phyloP scores from a whole-genome alignment of 2,113 vertebrate species.

The Zosterops pallidus region DNA sequence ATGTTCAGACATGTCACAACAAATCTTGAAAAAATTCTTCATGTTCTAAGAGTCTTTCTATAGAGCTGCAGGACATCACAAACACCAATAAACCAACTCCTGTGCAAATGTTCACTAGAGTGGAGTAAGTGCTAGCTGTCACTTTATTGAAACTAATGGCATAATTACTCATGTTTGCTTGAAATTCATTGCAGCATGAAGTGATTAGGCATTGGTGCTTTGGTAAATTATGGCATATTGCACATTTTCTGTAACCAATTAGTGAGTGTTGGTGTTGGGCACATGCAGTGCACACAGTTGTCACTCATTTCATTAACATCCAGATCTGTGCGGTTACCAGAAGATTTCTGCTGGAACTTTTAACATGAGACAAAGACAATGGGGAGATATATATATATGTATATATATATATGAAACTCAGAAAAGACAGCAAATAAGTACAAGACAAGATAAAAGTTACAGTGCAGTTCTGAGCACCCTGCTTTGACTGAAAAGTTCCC shows the following conservation, averaged over 20 bases:
- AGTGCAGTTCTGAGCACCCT: not conserved
- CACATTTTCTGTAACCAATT: conserved; percentile 21
- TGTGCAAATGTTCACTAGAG: not conserved
- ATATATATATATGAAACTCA: not conserved
- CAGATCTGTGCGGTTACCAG: not conserved
- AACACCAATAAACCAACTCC: not conserved
- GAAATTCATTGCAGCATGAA: conserved; percentile 34
- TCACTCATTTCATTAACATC: conserved; percentile 23
- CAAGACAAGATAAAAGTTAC: not conserved
- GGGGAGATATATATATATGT: not conserved
- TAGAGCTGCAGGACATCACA: not conserved
- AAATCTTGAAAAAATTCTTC: not conserved
- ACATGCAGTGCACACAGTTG: not conserved
- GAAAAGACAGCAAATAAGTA: not conserved
- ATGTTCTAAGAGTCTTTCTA: not conserved
- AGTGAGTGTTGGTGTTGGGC: not conserved
- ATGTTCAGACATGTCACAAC: not conserved
- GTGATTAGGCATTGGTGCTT: conserved; percentile 26
- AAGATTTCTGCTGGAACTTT: not conserved
- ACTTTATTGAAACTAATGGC: conserved; percentile 47
- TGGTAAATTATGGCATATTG: conserved; percentile 35
- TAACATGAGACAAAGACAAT: not conserved
- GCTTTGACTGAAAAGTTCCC: not conserved
- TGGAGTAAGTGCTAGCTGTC: conserved; percentile 15
- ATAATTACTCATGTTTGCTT: conserved; percentile 37